Evolutionary conservation across 2,888 invertebrate genomes (phyloP), one percentile per base, ranked within the genome.

Genomic region (Hypolimnas misippus): DNA sequence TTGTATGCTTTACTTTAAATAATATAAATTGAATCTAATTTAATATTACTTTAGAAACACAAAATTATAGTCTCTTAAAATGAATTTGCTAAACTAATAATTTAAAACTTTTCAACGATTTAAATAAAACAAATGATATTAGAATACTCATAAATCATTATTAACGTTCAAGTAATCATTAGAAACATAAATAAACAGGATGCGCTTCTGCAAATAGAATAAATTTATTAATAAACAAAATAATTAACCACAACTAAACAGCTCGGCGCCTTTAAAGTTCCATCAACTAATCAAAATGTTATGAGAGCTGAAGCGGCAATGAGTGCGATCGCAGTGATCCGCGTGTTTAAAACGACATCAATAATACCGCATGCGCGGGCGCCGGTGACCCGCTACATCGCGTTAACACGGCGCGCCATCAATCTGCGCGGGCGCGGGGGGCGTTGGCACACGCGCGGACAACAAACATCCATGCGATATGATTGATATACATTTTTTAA

Each of bases 381-480:
- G 16, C 40, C 12, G 31, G 40, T 57, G 46, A 55, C 21, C 56
- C 54, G 57, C 53, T 62, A 56, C 61, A 58, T 25, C 40, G 52
- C 50, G 57, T 65, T 65, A 65, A 65, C 65, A 65, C 62, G 56
- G 51, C 19, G 25, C 51, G 56, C 65, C 40, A 62, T 65, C 62
- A 42, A 62, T 64, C 62, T 52, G 40, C 42, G 49, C 31, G 58
- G 31, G 46, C 62, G 56, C 46, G 12, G 53, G 10, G 29, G 49
- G 7, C 53, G n/a, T 66, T 66, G 66, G 66, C 63, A 60, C 42
- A 35, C 35, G 51, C 29, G 14, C 8, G 6, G 53, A 35, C 50
- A 33, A 25, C 3, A 16, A 44, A 21, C 19, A 33, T 46, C 4
- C 46, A 6, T 46, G 12, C 21, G n/a, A 25, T 46, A 46, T 46